Base-by-base conservation (phyloP, 1,140 invertebrate species). In the Drosophila miranda region DNA sequence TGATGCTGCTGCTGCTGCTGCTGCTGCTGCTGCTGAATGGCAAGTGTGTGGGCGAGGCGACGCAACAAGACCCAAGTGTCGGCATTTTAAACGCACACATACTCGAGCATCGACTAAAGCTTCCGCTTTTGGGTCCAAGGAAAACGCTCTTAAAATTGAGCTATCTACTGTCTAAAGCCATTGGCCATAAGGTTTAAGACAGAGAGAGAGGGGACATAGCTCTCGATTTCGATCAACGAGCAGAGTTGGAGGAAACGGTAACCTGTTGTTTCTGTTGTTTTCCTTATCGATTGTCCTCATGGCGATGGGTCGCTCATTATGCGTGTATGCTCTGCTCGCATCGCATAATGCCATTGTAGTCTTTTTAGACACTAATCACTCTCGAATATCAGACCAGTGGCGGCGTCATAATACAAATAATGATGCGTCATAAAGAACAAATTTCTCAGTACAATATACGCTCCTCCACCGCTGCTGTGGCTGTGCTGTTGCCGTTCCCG, bases 341-440 rank as follows among this genome's bases (percentile, higher is more conserved):
- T 74, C 70, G 60, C 48, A 21, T 51, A 14, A 34, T 51, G 23
- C 9, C n/a, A 70, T 79, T 75, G 61, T 72, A 71, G 68, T 74
- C 81, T 54, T 81, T 66, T 66, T 55, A 52, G 81, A 67, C 81
- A 84, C 81, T 84, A 84, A 84, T 84, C 81, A 84, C 81, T 86
- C 81, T 86, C 81, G 55, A 77, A 84, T 86, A 86, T 71, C 81
- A 66, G 72, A 62, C 55, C 69, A 49, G 55, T 48, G 80, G 62
- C 80, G 69, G 81, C 63, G 81, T 70, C 82, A 86, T 84, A 86
- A 86, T 80, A 86, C 80, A 84, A 84, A 84, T 84, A 84, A 84
- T 84, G 81, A 84, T 84, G 81, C 77, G 81, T 81, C 81, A 84
- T 84, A 86, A 84, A 81, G 73, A 79, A 69, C 50, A 75, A 75